Percentiles rank a stretch among this genome's conserved stretches.
phyloP scores from a whole-genome alignment of 2,888 invertebrate genomes.

The Synergus japonicus region DNA sequence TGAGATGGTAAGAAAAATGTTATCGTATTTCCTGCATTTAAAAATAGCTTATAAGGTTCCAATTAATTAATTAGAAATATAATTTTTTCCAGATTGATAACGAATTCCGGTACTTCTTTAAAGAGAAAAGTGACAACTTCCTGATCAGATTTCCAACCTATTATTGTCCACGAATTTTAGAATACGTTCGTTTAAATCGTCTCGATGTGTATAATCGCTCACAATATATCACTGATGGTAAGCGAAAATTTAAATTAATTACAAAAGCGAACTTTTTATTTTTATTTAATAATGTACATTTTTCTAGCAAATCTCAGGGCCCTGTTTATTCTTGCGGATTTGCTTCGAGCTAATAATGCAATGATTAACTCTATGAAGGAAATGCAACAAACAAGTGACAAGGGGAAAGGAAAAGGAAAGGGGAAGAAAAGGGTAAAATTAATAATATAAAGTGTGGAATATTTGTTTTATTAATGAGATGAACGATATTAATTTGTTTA shows the following conservation, averaged over 20 bases:
- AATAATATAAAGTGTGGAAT: not conserved
- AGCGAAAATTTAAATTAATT: not conserved
- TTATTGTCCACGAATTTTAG: conserved; percentile 38
- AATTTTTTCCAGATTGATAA: conserved; percentile 21
- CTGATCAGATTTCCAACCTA: conserved; percentile 20
- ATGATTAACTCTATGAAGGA: not conserved
- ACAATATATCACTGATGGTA: conserved; percentile 2
- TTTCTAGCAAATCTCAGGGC: not conserved
- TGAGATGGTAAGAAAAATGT: conserved; percentile 28
- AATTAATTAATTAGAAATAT: not conserved
- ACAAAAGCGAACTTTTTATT: not conserved
- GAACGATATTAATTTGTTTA: not conserved
- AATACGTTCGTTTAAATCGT: conserved; percentile 40
- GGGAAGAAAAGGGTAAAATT: not conserved
- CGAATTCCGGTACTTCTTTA: conserved; percentile 33
- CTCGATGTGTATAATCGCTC: not conserved
- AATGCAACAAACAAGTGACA: not conserved
- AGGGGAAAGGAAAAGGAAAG: not conserved
- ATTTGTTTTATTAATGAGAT: not conserved
- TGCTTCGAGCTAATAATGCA: not conserved
- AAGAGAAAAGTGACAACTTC: conserved; percentile 28
- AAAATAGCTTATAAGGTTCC: not conserved
- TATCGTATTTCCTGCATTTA: not conserved
- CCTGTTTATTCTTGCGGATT: not conserved
- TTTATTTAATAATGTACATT: not conserved